phyloP scores from a whole-genome alignment of 1,140 invertebrate species.

The Drosophila guanche region DNA sequence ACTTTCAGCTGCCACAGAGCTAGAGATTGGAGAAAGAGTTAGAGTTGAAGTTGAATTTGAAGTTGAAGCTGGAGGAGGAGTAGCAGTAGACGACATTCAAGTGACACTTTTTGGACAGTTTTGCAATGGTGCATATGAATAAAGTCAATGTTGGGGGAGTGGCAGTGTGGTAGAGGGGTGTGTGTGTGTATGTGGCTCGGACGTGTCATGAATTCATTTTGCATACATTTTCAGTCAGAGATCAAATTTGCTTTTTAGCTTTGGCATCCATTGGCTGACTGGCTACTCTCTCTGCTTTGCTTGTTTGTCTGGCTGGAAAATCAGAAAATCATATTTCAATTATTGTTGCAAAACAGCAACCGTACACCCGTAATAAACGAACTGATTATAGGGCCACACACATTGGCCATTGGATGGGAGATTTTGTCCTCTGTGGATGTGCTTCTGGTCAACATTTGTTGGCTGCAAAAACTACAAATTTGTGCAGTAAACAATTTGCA shows the following conservation, averaged over 20 bases:
- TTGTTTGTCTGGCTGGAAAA: constrained; percentile 18
- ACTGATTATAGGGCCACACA: constrained; percentile 29
- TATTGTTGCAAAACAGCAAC: constrained; percentile 45
- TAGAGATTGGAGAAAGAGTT: constrained; percentile 1
- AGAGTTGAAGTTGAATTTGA: too few species aligned
- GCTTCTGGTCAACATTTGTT: neutral
- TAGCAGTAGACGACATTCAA: constrained; percentile 2
- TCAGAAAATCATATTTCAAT: constrained; percentile 76
- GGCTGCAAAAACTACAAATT: constrained; percentile 9
- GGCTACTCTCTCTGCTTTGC: neutral
- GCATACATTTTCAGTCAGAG: constrained; percentile 54
- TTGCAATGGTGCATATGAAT: constrained; percentile 66
- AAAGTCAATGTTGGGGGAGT: constrained; percentile 18
- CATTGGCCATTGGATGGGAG: neutral
- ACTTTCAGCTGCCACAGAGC: constrained; percentile 46
- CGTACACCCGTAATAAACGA: constrained; percentile 37
- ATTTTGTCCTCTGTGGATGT: neutral
- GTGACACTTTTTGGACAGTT: constrained; percentile 68
- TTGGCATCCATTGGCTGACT: constrained; percentile 11
- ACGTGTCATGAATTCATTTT: constrained; percentile 71
- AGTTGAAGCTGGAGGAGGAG: neutral
- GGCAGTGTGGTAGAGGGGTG: neutral
- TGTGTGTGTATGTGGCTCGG: constrained; percentile 10
- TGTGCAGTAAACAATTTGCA: constrained; percentile 29
- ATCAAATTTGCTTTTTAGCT: constrained; percentile 59